Percentiles rank a stretch among this genome's conserved stretches.
These are phyloP conservation scores for Julus scanicus DNA, from an alignment of 2,888 invertebrate species.

Conservation along the genomic window DNA sequence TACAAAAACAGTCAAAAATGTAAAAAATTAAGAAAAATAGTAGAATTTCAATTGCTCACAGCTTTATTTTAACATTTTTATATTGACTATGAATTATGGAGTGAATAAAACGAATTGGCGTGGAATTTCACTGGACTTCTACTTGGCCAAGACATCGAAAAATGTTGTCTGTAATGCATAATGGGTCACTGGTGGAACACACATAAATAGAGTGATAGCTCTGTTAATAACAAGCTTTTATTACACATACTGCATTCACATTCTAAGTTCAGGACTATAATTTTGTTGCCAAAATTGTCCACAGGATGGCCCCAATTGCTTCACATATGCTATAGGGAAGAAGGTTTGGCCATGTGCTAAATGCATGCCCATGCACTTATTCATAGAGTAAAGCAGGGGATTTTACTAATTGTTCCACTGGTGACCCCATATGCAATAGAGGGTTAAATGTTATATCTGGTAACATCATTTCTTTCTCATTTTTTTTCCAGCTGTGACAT, in stretches of 20 bases:
- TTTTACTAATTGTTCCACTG: neutral
- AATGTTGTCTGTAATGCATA: neutral
- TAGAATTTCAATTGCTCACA: neutral
- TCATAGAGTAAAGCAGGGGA: neutral
- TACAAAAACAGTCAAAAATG: neutral
- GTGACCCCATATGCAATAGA: slow-evolving; percentile 1
- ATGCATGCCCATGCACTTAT: neutral
- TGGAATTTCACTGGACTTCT: neutral
- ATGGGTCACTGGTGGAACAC: neutral
- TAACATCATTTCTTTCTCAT: neutral
- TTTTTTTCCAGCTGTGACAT: slow-evolving; percentile 77
- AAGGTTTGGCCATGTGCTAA: too few species aligned
- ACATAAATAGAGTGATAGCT: neutral
- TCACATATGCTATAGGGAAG: too few species aligned
- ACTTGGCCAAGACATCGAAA: neutral
- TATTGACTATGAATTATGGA: neutral
- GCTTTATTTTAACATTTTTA: neutral
- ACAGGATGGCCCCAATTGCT: neutral
- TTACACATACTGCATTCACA: neutral
- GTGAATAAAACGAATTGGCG: neutral
- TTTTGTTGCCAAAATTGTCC: neutral
- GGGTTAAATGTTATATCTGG: slow-evolving; percentile 56
- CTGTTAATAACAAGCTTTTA: neutral
- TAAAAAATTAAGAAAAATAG: too few species aligned
- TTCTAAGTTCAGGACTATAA: neutral